These are phyloP conservation scores for Sycophila sp. DNA, from an alignment of 1,140 invertebrate genomes.

Conservation along the genomic window DNA sequence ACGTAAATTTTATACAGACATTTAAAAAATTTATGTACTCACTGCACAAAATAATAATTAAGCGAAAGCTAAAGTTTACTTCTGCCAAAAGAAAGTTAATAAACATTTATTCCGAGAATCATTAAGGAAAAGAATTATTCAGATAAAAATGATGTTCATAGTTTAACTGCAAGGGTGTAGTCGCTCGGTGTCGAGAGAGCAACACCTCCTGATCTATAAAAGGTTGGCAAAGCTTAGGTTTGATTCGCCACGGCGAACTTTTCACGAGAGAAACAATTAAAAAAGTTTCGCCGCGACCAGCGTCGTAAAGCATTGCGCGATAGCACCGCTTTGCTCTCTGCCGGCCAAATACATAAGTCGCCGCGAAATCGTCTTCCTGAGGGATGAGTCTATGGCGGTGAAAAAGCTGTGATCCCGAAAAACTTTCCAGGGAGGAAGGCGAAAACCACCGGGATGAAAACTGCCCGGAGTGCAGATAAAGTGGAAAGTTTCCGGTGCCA, in stretches of 20 bases:
- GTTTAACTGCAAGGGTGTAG: no score
- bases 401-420: slow-evolving; percentile 15
- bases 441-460: no score
- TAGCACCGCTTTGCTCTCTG: background rate
- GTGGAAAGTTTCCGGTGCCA: background rate
- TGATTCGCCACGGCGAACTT: background rate
- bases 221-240: background rate
- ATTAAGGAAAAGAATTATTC: no score
- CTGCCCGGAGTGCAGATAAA: no score
- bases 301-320: background rate
- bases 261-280: slow-evolving; percentile 28
- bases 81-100: no score
- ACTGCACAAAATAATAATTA: no score
- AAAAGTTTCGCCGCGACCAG: slow-evolving; percentile 14
- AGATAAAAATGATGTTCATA: no score
- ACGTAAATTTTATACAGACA: no score
- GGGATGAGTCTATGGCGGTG: slow-evolving; percentile 1
- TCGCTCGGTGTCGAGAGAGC: background rate
- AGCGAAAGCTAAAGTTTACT: no score
- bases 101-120: no score
- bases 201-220: slow-evolving; percentile 18
- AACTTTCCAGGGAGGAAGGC: background rate
- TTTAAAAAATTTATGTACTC: no score
- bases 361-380: background rate
- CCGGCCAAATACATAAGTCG: slow-evolving; percentile 9